Conservation (phyloP, 1,140 invertebrate genomes). For the Polyergus mexicanus region DNA sequence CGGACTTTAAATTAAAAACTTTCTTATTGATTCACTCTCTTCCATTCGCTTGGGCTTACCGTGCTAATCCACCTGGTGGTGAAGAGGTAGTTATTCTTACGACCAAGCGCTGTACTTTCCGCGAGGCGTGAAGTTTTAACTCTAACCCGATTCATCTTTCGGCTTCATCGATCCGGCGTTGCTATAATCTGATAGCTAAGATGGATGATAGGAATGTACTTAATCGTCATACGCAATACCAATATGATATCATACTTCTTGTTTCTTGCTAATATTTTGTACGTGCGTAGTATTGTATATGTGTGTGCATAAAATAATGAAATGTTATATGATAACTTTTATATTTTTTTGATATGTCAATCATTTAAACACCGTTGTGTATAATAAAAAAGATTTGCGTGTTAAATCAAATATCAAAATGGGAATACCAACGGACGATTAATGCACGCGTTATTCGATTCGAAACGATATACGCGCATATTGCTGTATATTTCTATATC, state of each 20-base stretch:
- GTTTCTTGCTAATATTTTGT: background rate
- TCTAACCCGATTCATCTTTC: slow-evolving; percentile 62
- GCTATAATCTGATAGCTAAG: slow-evolving; percentile 51
- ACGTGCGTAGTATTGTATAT: background rate
- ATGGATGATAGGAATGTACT: slow-evolving; percentile 44
- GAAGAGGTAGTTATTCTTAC: slow-evolving; percentile 49
- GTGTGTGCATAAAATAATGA: background rate
- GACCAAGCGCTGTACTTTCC: slow-evolving; percentile 50
- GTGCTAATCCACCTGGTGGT: slow-evolving; percentile 41
- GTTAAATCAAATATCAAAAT: slow-evolving; percentile 19
- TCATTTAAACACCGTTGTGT: background rate
- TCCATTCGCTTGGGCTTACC: slow-evolving; percentile 47
- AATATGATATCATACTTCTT: background rate
- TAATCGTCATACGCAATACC: slow-evolving; percentile 26
- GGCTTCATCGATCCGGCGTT: slow-evolving; percentile 48
- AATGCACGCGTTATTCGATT: slow-evolving; percentile 17
- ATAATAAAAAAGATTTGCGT: background rate
- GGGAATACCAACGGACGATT: slow-evolving; percentile 17
- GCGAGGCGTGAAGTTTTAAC: slow-evolving; percentile 53
- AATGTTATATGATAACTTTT: background rate
- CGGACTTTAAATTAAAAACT: slow-evolving; percentile 63
- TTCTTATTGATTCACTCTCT: slow-evolving; percentile 55
- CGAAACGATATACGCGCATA: background rate
- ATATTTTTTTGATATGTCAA: background rate
- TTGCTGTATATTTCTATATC: slow-evolving; percentile 40